Base-by-base conservation (phyloP, 1,140 invertebrate genomes). In the Gyrodactylus bullatarudis region DNA sequence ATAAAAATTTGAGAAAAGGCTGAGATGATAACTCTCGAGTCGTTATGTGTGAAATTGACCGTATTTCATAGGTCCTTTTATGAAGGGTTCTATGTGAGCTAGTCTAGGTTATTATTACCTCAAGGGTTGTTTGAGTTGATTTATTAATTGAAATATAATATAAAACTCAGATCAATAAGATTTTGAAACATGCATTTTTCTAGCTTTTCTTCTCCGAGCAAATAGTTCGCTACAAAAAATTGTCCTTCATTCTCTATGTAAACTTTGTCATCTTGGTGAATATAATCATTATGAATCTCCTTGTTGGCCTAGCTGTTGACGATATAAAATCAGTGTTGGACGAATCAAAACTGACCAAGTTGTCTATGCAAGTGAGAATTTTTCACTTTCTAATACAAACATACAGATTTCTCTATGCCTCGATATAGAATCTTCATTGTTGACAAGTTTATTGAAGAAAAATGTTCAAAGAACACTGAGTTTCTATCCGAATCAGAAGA, bases 301-400 rank as follows among this genome's bases (percentile, higher is more conserved):
- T 79, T 76, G 79, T 82, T 75, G 81, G 81, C 79, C 77, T 82
- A 76, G 81, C 81, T 76, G 81, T 82, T 71, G 81, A 82, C 76
- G 81, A 82, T 75, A 82, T 82, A 74, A 82, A 81, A 74, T 78
- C 77, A 24, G 80, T 82, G 24, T 80, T 82, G 74, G 83, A 84
- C 54, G 78, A 83, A 75, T 83, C 83, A 69, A 79, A 79, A 20
- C 78, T 84, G 1, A 82, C 80, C 75, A 78, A 83, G 73, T 77
- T 83, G 73, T 82, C 81, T 68, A 84, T 84, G 83, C 82, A 83
- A 77, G 82, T 83, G 34, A 54, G 34, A n/a, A n/a, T 54, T n/a
- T 54, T 54, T 54, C 8, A 54, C n/a, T 54, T 54, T 54, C 8
- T 54, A 8, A 16, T n/a, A 54, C n/a, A n/a, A 54, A 54, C 8